phyloP scores from a whole-genome alignment of 2,113 vertebrate genomes.

The Opisthocomus hoazin region DNA sequence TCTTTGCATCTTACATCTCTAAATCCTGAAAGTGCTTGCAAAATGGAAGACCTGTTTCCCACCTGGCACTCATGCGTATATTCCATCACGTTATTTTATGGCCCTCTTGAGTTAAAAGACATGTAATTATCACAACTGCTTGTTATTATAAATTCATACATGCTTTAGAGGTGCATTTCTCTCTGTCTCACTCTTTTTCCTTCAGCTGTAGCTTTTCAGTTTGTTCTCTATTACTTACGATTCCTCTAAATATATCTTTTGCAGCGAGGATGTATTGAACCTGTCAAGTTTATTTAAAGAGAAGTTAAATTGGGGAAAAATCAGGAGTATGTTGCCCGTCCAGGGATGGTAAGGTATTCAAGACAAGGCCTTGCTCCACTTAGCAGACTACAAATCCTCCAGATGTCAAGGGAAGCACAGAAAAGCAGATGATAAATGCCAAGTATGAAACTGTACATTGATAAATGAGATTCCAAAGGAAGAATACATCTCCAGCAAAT shows the following conservation, averaged over 20 bases:
- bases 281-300: conserved; percentile 68
- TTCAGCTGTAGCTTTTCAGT: not conserved
- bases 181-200: not conserved
- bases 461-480: conserved; percentile 53
- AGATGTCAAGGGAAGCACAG: conserved; percentile 52
- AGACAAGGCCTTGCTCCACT: conserved; percentile 53
- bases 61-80: not conserved
- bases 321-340: conserved; percentile 2
- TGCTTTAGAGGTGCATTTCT: not conserved
- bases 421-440: conserved; percentile 66
- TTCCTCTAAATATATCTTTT: conserved; percentile 27
- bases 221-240: conserved; percentile 12
- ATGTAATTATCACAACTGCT: conserved; percentile 31
- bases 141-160: conserved; percentile 36
- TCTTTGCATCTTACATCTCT: not conserved
- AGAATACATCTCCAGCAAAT: conserved; percentile 50
- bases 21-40: not conserved
- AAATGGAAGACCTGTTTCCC: not conserved
- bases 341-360: conserved; percentile 46
- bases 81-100: conserved; percentile 40
- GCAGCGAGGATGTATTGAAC: conserved; percentile 43
- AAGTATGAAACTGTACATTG: conserved; percentile 49
- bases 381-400: conserved; percentile 65
- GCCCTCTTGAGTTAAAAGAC: conserved; percentile 27
- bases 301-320: conserved; percentile 52